Evolutionary conservation across 2,113 vertebrate species (phyloP), one percentile per base, ranked within the genome.

Genomic region (Rhinoptilus africanus): DNA sequence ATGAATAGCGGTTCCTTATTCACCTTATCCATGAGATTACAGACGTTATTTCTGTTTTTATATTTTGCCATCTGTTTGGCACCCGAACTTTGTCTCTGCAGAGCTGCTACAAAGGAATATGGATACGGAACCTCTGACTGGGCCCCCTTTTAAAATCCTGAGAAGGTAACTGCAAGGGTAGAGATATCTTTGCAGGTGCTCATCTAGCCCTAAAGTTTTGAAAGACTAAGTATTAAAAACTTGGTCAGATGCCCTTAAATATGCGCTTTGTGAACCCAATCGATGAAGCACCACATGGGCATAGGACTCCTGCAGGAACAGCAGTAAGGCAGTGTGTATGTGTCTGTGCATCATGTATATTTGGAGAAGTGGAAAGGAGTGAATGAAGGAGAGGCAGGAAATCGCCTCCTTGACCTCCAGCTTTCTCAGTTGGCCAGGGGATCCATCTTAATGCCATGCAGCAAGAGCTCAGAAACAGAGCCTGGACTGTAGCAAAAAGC

Each of bases 191-290:
- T 62, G 32, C 54, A 62, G 17, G 37, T 63, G 22, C 17, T 81
- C 4, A n/a, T 35, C 54, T 37, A 62, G 54, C 7, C 34, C 43
- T 63, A 48, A 67, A 21, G 32, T 77, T 54, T 22, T 74, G 2
- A 83, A 86, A 41, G 80, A 74, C 24, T 75, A 50, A 72, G 41
- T 41, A 35, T 18, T 45, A 71, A 54, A 74, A 37, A 64, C 2
- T 20, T 9, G n/a, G 16, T 28, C 37, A 81, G 45, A 43, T 35
- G 22, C 14, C 45, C 35, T 85, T 64, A 89, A 26, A 54, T 20
- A 75, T 43, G 14, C 1, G 2, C 21, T 68, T 26, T 16, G n/a
- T 0, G 2, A 91, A 37, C 22, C 18, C 21, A 41, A 4, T 5
- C 0, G 2, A 14, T 24, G 27, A 60, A 56, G 32, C 16, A 27